Evolutionary conservation across 2,113 vertebrate species (phyloP).

Genomic region (Ammodytes marinus): DNA sequence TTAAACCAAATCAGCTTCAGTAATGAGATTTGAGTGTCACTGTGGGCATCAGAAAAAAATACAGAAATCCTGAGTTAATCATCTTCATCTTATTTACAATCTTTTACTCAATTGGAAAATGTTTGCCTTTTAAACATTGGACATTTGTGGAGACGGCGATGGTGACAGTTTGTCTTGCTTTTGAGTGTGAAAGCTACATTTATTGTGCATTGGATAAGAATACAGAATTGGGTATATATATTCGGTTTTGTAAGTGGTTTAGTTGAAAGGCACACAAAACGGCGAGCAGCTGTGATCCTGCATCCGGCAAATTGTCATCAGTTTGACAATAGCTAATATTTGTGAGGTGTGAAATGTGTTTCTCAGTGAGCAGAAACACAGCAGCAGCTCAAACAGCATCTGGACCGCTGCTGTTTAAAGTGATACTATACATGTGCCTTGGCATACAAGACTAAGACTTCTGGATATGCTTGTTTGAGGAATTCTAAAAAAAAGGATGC

Average conservation of each 20-base stretch:
- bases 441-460: not conserved
- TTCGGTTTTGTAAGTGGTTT: too few relatives aligned
- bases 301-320: constrained; percentile 6
- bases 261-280: not conserved
- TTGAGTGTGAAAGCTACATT: not conserved
- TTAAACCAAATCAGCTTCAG: not conserved
- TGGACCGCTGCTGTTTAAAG: not conserved
- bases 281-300: constrained; percentile 1
- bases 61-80: not conserved
- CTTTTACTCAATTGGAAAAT: not conserved
- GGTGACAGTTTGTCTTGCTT: not conserved
- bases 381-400: constrained; percentile 1
- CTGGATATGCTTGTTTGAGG: not conserved
- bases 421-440: too few relatives aligned
- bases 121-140: not conserved
- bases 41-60: too few relatives aligned
- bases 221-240: too few relatives aligned
- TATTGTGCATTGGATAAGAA: not conserved
- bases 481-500: not conserved
- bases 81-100: not conserved
- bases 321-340: not conserved
- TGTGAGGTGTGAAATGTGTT: not conserved
- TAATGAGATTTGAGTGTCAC: not conserved
- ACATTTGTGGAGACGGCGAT: not conserved
- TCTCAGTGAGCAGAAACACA: not conserved